These are phyloP conservation scores for Tachyglossus aculeatus DNA, from an alignment of 2,797 vertebrate genomes.

Conservation along the genomic window DNA sequence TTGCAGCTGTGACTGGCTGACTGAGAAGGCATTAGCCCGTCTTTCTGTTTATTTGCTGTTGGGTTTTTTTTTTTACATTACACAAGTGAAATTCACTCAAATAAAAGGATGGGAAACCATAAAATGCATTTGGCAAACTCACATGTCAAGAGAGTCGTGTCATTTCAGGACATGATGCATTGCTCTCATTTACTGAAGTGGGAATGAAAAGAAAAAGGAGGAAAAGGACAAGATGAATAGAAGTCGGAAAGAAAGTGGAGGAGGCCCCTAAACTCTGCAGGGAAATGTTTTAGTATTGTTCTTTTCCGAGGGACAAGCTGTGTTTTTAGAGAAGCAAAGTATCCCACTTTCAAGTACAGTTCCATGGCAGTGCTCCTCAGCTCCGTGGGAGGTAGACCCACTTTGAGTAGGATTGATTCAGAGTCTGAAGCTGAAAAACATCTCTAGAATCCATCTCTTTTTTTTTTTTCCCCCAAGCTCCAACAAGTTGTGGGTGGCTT, in stretches of 20 bases:
- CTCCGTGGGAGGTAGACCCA: no score
- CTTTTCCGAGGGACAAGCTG: background rate
- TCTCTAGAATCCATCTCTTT: no score
- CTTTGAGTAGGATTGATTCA: no score
- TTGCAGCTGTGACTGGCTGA: conserved; percentile 43
- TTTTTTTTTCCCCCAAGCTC: no score
- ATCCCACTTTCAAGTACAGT: background rate
- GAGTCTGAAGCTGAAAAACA: no score
- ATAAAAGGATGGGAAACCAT: background rate
- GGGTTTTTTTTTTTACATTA: background rate
- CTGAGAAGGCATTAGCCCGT: conserved; percentile 23
- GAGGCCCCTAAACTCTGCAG: background rate
- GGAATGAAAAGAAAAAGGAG: background rate
- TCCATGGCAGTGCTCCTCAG: no score
- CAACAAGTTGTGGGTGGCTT: no score
- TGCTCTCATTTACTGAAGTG: background rate
- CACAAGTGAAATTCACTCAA: background rate
- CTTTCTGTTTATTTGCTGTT: conserved; percentile 35
- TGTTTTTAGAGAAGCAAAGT: background rate
- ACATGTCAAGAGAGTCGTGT: no score
- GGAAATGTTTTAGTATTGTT: background rate
- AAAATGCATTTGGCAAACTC: background rate
- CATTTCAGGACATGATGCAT: no score
- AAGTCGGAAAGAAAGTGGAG: background rate
- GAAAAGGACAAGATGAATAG: background rate